A percentile compares a stretch with the other conserved stretches of the same genome.
Conservation (phyloP, 2,797 vertebrate genomes). For the Notolepis coatsorum region DNA sequence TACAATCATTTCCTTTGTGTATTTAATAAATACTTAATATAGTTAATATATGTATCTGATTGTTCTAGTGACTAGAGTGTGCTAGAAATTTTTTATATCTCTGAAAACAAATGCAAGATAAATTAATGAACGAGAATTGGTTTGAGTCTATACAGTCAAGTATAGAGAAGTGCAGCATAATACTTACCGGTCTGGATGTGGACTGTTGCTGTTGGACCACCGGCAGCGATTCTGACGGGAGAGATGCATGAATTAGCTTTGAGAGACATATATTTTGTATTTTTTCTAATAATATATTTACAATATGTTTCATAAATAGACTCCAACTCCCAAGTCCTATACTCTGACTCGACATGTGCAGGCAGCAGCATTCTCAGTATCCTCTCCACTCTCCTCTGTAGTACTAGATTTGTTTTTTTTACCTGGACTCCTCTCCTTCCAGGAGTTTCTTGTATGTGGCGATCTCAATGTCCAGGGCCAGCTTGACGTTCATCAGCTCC, state of each 20-base stretch:
- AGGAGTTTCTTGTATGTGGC: slow-evolving; percentile 84
- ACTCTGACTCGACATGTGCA: not conserved
- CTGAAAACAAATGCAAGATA: no score
- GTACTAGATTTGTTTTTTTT: slow-evolving; percentile 68
- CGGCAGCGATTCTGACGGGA: slow-evolving; percentile 65
- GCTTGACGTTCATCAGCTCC: slow-evolving; percentile 85
- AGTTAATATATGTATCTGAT: no score
- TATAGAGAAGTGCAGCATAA: no score
- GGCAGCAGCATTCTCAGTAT: not conserved
- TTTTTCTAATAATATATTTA: not conserved
- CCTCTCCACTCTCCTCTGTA: slow-evolving; percentile 33
- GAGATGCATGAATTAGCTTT: not conserved
- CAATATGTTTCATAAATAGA: not conserved
- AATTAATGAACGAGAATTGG: no score
- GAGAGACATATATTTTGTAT: no score
- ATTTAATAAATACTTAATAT: not conserved
- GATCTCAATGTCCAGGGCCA: slow-evolving; percentile 81
- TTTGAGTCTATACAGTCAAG: no score
- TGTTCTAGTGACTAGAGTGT: no score
- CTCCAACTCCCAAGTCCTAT: not conserved
- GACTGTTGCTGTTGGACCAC: slow-evolving; percentile 55
- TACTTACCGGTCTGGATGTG: slow-evolving; percentile 70
- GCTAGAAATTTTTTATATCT: no score
- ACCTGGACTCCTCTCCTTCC: slow-evolving; percentile 88
- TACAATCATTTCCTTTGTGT: not conserved